phyloP scores from a whole-genome alignment of 2,113 vertebrate species.

The Siphamia tubifer region DNA sequence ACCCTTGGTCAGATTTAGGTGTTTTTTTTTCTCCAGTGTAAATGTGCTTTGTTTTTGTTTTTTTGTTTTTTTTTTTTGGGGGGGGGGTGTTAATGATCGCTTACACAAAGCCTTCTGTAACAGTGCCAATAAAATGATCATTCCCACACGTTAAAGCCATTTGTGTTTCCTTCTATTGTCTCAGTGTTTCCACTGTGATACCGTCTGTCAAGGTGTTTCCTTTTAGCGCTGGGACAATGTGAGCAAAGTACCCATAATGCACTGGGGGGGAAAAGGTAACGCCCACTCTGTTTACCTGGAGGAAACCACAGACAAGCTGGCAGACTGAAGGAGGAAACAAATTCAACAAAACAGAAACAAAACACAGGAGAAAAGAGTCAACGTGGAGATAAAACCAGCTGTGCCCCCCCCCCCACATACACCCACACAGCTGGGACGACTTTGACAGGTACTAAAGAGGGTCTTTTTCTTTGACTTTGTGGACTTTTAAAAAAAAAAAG shows the following conservation, averaged over 20 bases:
- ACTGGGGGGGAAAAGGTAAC: constrained; percentile 60
- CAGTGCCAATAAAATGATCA: not conserved
- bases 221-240: constrained; percentile 19
- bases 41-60: no score
- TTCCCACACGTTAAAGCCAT: constrained; percentile 35
- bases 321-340: constrained; percentile 6
- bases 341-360: not conserved
- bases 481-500: constrained; percentile 26
- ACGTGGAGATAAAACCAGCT: not conserved
- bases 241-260: constrained; percentile 64
- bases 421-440: not conserved
- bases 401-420: no score
- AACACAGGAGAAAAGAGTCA: not conserved
- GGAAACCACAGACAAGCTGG: constrained; percentile 13
- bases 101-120: not conserved
- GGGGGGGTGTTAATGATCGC: no score
- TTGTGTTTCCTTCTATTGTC: constrained; percentile 35
- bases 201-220: constrained; percentile 49
- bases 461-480: not conserved
- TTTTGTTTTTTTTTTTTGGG: no score
- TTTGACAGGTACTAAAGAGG: not conserved
- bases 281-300: constrained; percentile 54
- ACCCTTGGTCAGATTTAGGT: no score
- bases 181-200: not conserved
- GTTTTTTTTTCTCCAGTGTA: no score